These are phyloP conservation scores for Heteromurus nitidus DNA, from an alignment of 2,888 invertebrate genomes.

Conservation along the genomic window DNA sequence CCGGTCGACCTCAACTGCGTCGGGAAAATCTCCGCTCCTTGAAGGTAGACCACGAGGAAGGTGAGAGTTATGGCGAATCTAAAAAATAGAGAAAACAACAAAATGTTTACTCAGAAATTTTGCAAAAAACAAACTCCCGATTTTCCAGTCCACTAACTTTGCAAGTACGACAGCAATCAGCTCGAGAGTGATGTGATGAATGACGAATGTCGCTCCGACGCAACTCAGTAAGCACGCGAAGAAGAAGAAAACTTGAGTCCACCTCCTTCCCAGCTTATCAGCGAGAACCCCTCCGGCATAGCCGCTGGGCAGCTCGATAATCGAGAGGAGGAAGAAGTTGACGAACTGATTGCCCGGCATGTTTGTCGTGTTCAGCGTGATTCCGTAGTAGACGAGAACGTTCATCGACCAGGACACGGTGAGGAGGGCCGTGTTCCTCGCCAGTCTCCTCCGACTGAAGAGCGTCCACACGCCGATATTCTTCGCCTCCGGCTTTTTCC, in stretches of 20 bases:
- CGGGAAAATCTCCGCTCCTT: slow-evolving; percentile 80
- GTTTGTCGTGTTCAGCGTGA: slow-evolving; percentile 74
- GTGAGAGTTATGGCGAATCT: slow-evolving; percentile 76
- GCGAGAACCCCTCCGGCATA: slow-evolving; percentile 40
- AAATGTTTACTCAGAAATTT: not conserved
- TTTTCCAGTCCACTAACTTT: slow-evolving; percentile 47
- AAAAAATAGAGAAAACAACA: not conserved
- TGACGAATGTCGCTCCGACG: slow-evolving; percentile 73
- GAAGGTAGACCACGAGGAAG: slow-evolving; percentile 79
- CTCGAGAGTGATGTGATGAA: slow-evolving; percentile 34
- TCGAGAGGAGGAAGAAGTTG: slow-evolving; percentile 81
- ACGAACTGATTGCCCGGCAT: slow-evolving; percentile 82
- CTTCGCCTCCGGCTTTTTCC: slow-evolving; percentile 11
- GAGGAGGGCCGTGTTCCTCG: slow-evolving; percentile 68
- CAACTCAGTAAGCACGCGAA: slow-evolving; percentile 76
- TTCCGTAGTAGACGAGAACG: slow-evolving; percentile 74
- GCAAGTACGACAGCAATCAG: slow-evolving; percentile 61
- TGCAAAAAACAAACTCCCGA: not conserved
- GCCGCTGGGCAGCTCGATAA: slow-evolving; percentile 78
- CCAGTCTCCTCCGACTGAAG: slow-evolving; percentile 67
- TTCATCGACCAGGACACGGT: slow-evolving; percentile 73
- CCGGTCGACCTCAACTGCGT: slow-evolving; percentile 82
- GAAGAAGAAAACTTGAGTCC: slow-evolving; percentile 77
- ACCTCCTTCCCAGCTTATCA: slow-evolving; percentile 75
- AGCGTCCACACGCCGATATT: slow-evolving; percentile 71